Conservation (phyloP, 2,113 vertebrate species). For the Xiphophorus hellerii region DNA sequence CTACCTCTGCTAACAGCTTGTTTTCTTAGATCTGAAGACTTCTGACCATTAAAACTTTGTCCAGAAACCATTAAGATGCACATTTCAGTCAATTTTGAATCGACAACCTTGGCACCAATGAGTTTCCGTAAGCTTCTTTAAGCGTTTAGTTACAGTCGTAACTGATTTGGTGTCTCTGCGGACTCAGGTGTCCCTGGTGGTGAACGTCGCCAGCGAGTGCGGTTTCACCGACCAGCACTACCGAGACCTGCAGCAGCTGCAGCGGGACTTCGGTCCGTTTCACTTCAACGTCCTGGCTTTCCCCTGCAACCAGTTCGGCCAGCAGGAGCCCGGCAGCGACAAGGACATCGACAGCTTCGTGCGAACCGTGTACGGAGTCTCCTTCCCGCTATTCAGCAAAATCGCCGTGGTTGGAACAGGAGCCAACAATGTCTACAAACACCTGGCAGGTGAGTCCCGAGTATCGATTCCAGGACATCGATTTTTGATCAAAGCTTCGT, state of each 20-base stretch:
- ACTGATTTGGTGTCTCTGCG: slow-evolving; percentile 10
- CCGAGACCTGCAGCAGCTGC: slow-evolving; percentile 89
- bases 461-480: too few relatives aligned
- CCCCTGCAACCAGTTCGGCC: slow-evolving; percentile 98
- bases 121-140: too few relatives aligned
- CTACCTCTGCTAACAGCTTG: too few relatives aligned
- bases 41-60: too few relatives aligned
- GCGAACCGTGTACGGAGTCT: slow-evolving; percentile 86
- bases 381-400: slow-evolving; percentile 98
- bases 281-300: slow-evolving; percentile 98
- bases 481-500: too few relatives aligned
- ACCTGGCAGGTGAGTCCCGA: slow-evolving; percentile 76
- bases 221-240: slow-evolving; percentile 95
- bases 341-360: slow-evolving; percentile 94
- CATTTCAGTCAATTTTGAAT: too few relatives aligned
- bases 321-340: slow-evolving; percentile 94
- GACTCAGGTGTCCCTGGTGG: slow-evolving; percentile 89
- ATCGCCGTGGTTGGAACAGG: slow-evolving; percentile 85
- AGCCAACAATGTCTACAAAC: slow-evolving; percentile 92
- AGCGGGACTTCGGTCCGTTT: slow-evolving; percentile 89
- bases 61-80: too few relatives aligned
- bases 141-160: too few relatives aligned
- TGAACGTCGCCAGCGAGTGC: slow-evolving; percentile 96
- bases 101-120: too few relatives aligned
- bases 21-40: too few relatives aligned